Base-by-base conservation (phyloP, 1,140 invertebrate genomes). In the Leptinotarsa lineolata region DNA sequence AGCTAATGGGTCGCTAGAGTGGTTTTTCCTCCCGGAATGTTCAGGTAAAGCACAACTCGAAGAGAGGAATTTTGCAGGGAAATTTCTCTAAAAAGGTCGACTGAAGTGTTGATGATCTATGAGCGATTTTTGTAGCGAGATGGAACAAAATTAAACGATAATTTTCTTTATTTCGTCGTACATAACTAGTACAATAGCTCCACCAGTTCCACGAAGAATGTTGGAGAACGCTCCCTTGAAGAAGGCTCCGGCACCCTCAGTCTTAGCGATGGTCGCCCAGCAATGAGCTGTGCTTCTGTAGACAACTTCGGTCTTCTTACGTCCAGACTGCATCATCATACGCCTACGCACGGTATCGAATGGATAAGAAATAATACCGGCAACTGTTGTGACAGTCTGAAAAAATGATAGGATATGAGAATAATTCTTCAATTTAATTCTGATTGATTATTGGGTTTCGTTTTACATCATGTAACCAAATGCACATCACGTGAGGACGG, bases 321-420 rank as follows among this genome's bases (percentile, higher is more conserved):
- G 88, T 21, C 92, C 92, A 82, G 91, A 92, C 86, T 93, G 92
- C 92, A 94, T 94, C 93, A 96, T 96, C 93, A 96, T 95, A 83
- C 94, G 91, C 84, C 94, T 90, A 86, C 94, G 89, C 63, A 96
- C 94, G 63, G 94, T 96, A 84, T 96, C 94, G 84, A 95, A 94
- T 78, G 94, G 94, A 89, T 96, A 96, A 16, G 93, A 95, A 68
- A 95, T 88, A 75, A 95, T 84, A 81, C 84, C 83, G 67, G 84
- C 81, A 68, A 84, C 73, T 68, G 84, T 85, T 24, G 83, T 84
- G 58, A 85, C 84, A 74, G 81, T 79, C 83, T 85, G 75, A 11
- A 80, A 81, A 67, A 68, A 71, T 79, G 75, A 78, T 68, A 45
- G 67, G 30, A 68, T 30, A 39, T 72, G 15, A 74, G 8, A 44